These are phyloP conservation scores for Saxicola maurus DNA, from an alignment of 2,797 vertebrate genomes.

Conservation along the genomic window DNA sequence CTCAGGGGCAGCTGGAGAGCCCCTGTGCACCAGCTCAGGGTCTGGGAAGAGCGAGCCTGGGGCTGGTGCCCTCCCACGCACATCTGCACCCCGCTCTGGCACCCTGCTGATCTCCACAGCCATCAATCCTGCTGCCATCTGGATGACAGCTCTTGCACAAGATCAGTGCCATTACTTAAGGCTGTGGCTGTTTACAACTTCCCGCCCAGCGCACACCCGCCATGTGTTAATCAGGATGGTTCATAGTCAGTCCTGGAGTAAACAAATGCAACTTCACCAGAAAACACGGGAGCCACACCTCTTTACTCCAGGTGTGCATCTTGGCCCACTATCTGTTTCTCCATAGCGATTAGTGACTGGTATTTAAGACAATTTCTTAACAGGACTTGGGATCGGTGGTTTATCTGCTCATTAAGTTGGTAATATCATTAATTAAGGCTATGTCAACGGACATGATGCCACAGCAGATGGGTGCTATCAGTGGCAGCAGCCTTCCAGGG, in stretches of 20 bases:
- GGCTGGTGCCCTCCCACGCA: not conserved
- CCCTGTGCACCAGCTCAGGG: not conserved
- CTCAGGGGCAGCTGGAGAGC: not conserved
- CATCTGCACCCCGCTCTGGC: not conserved
- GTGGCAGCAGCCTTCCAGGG: constrained; percentile 43
- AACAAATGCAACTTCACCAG: constrained; percentile 56
- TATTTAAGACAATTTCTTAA: constrained; percentile 61
- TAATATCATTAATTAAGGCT: constrained; percentile 38
- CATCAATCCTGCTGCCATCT: constrained; percentile 40
- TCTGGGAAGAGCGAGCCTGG: not conserved
- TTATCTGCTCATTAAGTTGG: constrained; percentile 50
- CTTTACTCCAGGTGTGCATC: constrained; percentile 40
- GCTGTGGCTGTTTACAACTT: constrained; percentile 42
- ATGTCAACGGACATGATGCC: constrained; percentile 38
- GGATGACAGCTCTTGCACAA: constrained; percentile 49
- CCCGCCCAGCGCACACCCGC: constrained; percentile 26
- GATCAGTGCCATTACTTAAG: constrained; percentile 39
- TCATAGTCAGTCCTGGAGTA: constrained; percentile 21
- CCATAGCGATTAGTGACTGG: constrained; percentile 9
- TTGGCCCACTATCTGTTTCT: constrained; percentile 49
- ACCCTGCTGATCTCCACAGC: not conserved
- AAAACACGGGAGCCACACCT: constrained; percentile 23
- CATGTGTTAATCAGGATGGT: constrained; percentile 12
- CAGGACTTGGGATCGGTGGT: constrained; percentile 2
- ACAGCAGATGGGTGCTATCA: constrained; percentile 11